A percentile compares a stretch with the other conserved stretches of the same genome.
These are phyloP conservation scores for Pangasianodon hypophthalmus DNA, from an alignment of 2,113 vertebrate genomes.

Conservation along the genomic window DNA sequence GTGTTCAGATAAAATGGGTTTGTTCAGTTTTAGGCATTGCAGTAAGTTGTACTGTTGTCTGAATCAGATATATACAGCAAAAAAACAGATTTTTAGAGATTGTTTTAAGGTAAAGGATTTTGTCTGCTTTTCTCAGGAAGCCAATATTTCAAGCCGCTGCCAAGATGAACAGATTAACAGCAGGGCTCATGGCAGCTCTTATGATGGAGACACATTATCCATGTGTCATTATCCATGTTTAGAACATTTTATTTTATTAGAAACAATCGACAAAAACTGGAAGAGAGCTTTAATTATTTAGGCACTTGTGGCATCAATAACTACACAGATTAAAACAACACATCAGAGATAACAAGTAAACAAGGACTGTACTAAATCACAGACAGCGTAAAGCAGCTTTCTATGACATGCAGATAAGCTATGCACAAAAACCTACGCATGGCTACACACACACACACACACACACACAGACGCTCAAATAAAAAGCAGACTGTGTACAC, in stretches of 20 bases:
- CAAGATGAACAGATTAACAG: background rate
- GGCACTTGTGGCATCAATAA: background rate
- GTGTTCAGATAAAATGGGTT: background rate
- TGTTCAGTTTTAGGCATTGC: background rate
- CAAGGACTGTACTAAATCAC: slow-evolving; percentile 24
- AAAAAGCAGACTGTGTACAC: slow-evolving; percentile 30
- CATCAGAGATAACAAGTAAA: background rate
- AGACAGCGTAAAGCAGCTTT: slow-evolving; percentile 21
- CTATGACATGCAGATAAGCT: slow-evolving; percentile 33
- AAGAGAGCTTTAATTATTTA: background rate
- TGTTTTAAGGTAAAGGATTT: background rate
- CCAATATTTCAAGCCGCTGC: background rate
- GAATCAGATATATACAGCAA: background rate
- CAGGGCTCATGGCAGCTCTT: background rate
- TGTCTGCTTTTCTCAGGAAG: background rate
- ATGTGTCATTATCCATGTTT: too few species aligned
- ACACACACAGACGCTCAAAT: background rate
- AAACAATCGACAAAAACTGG: background rate
- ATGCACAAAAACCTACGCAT: background rate
- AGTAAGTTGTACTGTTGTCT: background rate
- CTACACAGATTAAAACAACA: background rate
- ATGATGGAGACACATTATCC: background rate
- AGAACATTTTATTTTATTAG: background rate
- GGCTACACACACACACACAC: background rate
- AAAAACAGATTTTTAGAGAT: background rate